Percentiles rank a stretch among this genome's conserved stretches.
phyloP scores from a whole-genome alignment of 30 jellyfish, hydroid and myxozoan species.

The Chironex yamaguchii region DNA sequence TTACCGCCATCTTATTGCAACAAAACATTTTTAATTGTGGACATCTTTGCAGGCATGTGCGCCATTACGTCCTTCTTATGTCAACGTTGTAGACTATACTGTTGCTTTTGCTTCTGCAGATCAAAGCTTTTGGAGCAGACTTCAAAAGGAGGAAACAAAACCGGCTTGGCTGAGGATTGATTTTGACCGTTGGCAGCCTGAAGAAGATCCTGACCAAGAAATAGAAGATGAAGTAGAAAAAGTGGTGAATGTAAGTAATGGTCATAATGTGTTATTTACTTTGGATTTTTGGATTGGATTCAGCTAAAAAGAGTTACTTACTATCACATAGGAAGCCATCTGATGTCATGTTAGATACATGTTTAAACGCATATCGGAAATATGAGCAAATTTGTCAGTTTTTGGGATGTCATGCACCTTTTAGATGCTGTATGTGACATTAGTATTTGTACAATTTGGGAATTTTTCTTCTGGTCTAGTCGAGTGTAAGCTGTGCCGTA shows the following conservation, averaged over 20 bases:
- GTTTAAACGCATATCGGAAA: too few relatives aligned
- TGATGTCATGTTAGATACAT: too few relatives aligned
- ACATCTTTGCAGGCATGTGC: too few relatives aligned
- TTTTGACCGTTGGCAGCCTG: constrained; percentile 89
- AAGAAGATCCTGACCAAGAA: constrained; percentile 61
- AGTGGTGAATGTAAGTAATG: constrained; percentile 7
- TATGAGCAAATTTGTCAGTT: too few relatives aligned
- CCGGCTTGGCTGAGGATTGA: constrained; percentile 98
- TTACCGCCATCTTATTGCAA: background rate
- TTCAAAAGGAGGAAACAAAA: constrained; percentile 53
- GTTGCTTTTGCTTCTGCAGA: constrained; percentile 21
- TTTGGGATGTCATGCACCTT: too few relatives aligned
- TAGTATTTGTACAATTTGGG: too few relatives aligned
- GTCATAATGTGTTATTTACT: background rate
- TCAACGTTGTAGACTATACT: background rate
- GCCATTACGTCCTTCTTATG: too few relatives aligned
- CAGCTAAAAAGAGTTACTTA: too few relatives aligned
- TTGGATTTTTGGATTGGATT: background rate
- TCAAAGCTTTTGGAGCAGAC: constrained; percentile 86
- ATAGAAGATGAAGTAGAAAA: constrained; percentile 41
- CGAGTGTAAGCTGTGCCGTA: too few relatives aligned
- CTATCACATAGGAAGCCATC: too few relatives aligned
- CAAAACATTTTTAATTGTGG: background rate
- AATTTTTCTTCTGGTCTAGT: too few relatives aligned
- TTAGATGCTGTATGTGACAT: too few relatives aligned